Evolutionary conservation across 1,140 invertebrate genomes (phyloP).

Genomic region (Maniola jurtina): DNA sequence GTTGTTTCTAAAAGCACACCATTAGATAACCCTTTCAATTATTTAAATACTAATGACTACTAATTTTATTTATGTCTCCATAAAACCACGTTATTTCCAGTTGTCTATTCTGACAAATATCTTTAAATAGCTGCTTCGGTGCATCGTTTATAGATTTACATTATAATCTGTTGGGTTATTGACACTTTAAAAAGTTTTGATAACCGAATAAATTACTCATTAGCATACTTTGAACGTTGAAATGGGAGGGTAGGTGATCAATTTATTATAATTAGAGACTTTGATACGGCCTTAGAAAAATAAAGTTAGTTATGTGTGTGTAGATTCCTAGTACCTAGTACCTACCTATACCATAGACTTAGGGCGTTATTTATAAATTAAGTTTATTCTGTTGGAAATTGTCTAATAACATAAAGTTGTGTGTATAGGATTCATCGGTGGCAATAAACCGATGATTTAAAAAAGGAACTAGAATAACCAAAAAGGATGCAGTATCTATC

Average conservation of each 20-base stretch:
- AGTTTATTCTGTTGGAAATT: too few relatives aligned
- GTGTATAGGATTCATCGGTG: too few relatives aligned
- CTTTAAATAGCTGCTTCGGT: slow-evolving; percentile 13
- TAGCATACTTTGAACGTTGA: slow-evolving; percentile 23
- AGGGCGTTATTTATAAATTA: too few relatives aligned
- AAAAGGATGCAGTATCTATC: too few relatives aligned
- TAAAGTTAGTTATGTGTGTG: too few relatives aligned
- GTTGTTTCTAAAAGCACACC: slow-evolving; percentile 18
- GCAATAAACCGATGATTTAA: too few relatives aligned
- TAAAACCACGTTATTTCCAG: slow-evolving; percentile 18
- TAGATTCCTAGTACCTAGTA: too few relatives aligned
- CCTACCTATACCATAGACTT: too few relatives aligned
- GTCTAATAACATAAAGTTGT: too few relatives aligned
- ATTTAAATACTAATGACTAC: slow-evolving; percentile 31
- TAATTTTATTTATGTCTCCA: slow-evolving; percentile 32
- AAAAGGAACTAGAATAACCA: too few relatives aligned
- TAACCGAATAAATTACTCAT: slow-evolving; percentile 26
- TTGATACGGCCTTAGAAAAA: neutral
- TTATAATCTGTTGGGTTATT: slow-evolving; percentile 28
- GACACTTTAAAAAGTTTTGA: slow-evolving; percentile 23
- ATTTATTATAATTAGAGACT: slow-evolving; percentile 4
- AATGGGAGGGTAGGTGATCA: neutral
- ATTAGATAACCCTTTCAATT: slow-evolving; percentile 24
- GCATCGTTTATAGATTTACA: slow-evolving; percentile 25
- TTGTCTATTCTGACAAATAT: slow-evolving; percentile 29